These are phyloP conservation scores for Andricus quercusramuli DNA, from an alignment of 2,888 invertebrate genomes.

Conservation along the genomic window DNA sequence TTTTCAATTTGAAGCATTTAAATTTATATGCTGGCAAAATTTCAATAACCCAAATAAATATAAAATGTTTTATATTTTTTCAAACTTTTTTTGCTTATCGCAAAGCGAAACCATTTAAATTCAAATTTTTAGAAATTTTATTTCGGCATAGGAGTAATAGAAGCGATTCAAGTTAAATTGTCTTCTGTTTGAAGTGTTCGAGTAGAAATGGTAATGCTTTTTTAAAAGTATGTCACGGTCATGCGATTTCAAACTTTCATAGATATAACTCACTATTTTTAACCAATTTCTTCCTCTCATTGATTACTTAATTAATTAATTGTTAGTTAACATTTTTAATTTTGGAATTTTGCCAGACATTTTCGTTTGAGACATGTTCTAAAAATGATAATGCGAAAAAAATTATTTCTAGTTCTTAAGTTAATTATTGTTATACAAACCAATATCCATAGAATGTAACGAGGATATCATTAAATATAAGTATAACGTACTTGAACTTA, in stretches of 20 bases:
- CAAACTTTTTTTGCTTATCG: not conserved
- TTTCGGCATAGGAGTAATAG: not conserved
- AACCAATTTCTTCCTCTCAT: not conserved
- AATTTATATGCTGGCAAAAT: not conserved
- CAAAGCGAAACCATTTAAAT: not conserved
- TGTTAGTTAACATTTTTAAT: too few relatives aligned
- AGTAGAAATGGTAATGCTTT: constrained; percentile 1
- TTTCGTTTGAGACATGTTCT: not conserved
- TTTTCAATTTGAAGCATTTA: not conserved
- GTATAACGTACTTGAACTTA: too few relatives aligned
- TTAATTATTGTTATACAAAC: too few relatives aligned
- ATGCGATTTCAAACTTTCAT: not conserved
- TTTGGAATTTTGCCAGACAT: not conserved
- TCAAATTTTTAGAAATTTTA: not conserved
- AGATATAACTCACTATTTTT: not conserved
- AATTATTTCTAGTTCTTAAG: too few relatives aligned
- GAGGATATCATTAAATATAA: too few relatives aligned
- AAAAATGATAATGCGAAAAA: too few relatives aligned
- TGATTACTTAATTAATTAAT: too few relatives aligned
- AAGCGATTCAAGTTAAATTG: not conserved
- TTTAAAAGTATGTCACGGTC: not conserved
- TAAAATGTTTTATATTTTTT: too few relatives aligned
- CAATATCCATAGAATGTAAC: too few relatives aligned
- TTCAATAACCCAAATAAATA: too few relatives aligned
- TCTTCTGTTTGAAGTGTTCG: not conserved